Base-by-base conservation (phyloP, 1,140 invertebrate species). In the Bombus pyrosoma region DNA sequence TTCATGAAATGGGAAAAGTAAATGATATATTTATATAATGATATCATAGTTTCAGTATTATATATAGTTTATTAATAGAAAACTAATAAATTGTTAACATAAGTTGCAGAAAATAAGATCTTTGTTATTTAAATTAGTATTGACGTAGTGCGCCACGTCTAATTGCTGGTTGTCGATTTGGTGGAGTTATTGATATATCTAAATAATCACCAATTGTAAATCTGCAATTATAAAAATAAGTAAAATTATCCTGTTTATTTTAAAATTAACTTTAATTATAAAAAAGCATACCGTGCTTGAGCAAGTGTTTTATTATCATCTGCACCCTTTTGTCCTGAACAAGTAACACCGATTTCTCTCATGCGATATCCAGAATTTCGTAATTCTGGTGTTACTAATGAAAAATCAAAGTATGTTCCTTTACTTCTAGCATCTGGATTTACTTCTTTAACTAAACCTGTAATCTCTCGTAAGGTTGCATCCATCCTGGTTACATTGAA, bases 321-420 rank as follows among this genome's bases (percentile, higher is more conserved):
- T 37, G 97, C 96, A 47, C 98, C 98, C 93, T 98, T 98, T 92
- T 98, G 97, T 1, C 99, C 99, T 43, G 98, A 98, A 92, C 97
- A 97, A 4, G 99, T 99, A 3, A 97, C 98, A 39, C 99, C 99
- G 90, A 99, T 99, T 93, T 99, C 98, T 88, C 98, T 96, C 96
- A 99, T 97, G 88, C 97, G 94, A 93, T 98, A 99, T n/a, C 97
- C 97, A 32, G 98, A 97, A 41, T 96, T 96, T 81, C 97, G 95
- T 66, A 96, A 94, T 93, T 99, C 99, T 4, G 99, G 99, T 92
- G 97, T 99, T 0, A 99, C 98, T 59, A 99, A 96, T 6, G 98
- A 97, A 96, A 99, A 99, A 93, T 99, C 98, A 95, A 99, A 99
- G 89, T 98, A 98, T n/a, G 99, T 99, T 76, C 99, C 99, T 94